phyloP scores from a whole-genome alignment of 2,888 invertebrate species.

The Lithophane leautieri region DNA sequence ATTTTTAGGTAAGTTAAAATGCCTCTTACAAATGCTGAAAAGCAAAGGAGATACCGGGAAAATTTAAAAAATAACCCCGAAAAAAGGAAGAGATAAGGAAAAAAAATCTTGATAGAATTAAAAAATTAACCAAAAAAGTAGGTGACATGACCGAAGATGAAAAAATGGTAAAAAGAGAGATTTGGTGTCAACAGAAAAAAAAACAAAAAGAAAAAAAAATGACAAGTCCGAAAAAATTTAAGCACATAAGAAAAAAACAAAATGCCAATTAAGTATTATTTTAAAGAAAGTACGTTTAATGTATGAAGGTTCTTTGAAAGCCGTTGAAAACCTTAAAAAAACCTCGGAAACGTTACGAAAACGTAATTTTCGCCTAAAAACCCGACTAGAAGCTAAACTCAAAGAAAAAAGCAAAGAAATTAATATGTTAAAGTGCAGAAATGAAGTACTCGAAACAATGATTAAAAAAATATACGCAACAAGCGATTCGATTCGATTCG shows the following conservation, averaged over 20 bases:
- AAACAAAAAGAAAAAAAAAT: neutral
- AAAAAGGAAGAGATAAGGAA: conserved; percentile 6
- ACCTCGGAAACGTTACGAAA: conserved; percentile 15
- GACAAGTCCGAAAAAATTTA: neutral
- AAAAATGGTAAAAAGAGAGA: conserved; percentile 1
- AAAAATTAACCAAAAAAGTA: conserved; percentile 4
- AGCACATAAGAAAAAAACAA: neutral
- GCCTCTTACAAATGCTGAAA: conserved; percentile 12
- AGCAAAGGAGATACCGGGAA: conserved; percentile 9
- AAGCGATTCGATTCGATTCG: neutral
- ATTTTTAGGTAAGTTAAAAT: conserved; percentile 2
- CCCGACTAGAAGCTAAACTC: conserved; percentile 8
- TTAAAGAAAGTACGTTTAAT: conserved; percentile 2
- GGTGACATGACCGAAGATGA: conserved; percentile 5
- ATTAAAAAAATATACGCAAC: neutral
- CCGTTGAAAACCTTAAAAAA: conserved; percentile 14
- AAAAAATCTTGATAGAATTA: conserved; percentile 9
- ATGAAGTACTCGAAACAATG: neutral
- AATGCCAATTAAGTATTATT: conserved; percentile 2
- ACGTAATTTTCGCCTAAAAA: conserved; percentile 13
- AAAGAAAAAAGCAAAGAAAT: neutral
- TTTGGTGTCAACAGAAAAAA: neutral
- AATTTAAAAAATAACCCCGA: conserved; percentile 6
- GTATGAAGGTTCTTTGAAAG: neutral
- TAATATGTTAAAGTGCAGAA: neutral